These are phyloP conservation scores for Frieseomelitta varia DNA, from an alignment of 1,140 invertebrate genomes.

Conservation along the genomic window DNA sequence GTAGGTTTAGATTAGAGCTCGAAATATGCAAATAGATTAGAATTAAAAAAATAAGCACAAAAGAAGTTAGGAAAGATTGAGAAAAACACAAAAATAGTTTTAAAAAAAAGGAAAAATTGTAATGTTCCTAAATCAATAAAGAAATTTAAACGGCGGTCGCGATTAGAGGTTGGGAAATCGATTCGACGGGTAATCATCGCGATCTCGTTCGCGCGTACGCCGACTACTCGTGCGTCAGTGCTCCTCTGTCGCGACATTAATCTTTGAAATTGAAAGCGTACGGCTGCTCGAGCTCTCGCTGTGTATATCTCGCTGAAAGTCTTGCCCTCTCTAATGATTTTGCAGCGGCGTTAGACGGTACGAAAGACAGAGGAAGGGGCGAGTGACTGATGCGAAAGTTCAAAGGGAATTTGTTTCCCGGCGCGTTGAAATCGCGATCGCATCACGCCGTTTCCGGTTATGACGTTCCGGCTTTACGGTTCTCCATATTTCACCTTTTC, in stretches of 20 bases:
- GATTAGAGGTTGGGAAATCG: background rate
- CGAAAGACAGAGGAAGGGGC: background rate
- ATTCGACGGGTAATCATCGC: background rate
- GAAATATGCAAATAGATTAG: too few species aligned
- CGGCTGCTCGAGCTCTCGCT: background rate
- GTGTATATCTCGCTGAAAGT: background rate
- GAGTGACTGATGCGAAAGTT: background rate
- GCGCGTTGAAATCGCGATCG: background rate
- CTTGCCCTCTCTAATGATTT: background rate
- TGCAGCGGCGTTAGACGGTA: background rate
- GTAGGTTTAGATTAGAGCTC: too few species aligned
- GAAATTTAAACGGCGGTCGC: background rate
- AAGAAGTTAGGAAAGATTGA: too few species aligned
- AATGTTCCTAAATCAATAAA: too few species aligned
- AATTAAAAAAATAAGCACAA: too few species aligned
- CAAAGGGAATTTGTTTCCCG: background rate
- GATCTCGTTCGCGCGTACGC: background rate
- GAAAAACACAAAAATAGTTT: too few species aligned
- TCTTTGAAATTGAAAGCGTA: background rate
- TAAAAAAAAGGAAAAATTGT: too few species aligned
- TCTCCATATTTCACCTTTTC: background rate
- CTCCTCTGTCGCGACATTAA: constrained; percentile 3
- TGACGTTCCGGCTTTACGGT: background rate
- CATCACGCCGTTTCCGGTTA: background rate
- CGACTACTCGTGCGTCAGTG: background rate